Conservation (phyloP, 2,888 invertebrate species). For the Dasypolia templi region DNA sequence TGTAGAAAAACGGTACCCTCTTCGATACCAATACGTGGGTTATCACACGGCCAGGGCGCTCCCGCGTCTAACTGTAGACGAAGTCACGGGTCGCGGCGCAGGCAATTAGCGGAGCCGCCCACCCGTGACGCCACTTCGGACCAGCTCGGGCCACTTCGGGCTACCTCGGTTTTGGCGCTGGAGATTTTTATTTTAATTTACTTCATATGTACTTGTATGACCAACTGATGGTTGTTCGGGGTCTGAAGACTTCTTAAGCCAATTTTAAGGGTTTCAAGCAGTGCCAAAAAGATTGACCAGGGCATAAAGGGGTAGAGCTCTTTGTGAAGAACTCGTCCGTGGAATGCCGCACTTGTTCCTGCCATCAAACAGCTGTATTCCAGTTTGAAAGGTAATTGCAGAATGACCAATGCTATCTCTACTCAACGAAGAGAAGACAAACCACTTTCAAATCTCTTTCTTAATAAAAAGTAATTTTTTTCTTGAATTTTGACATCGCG, state of each 20-base stretch:
- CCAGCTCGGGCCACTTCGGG: conserved; percentile 70
- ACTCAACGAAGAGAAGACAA: no score
- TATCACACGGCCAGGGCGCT: conserved; percentile 68
- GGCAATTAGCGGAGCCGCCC: conserved; percentile 82
- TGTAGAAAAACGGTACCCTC: conserved; percentile 62
- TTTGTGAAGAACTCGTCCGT: no score
- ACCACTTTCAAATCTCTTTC: no score
- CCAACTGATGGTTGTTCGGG: neutral
- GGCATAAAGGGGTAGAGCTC: neutral
- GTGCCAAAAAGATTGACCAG: neutral
- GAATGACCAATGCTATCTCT: no score
- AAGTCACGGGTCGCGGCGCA: conserved; percentile 78
- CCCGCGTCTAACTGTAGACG: conserved; percentile 74
- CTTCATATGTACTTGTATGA: neutral
- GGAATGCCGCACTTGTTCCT: neutral
- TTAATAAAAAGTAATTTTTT: no score
- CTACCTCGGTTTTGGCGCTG: conserved; percentile 52
- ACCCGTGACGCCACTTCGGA: conserved; percentile 80
- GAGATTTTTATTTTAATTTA: conserved; percentile 30
- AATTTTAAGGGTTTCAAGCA: neutral
- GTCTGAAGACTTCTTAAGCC: neutral
- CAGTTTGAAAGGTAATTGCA: neutral
- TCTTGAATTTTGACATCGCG: no score
- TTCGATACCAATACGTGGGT: conserved; percentile 57
- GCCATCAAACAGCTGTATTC: neutral